Conservation (phyloP, 2,888 invertebrate genomes). For the Ligdia adustata region DNA sequence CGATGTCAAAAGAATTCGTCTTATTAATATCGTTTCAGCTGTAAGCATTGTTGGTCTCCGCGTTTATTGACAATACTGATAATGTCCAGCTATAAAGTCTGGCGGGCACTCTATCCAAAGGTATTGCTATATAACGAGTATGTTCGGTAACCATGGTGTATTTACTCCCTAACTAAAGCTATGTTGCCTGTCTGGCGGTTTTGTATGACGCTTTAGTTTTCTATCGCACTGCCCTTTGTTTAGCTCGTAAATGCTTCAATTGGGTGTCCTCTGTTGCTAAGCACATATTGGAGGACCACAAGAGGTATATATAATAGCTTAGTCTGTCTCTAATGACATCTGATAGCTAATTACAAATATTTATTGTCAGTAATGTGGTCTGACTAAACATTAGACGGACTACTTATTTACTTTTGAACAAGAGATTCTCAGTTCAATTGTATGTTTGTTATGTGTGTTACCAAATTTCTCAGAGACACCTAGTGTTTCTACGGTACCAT, state of each 20-base stretch:
- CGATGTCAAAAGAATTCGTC: background rate
- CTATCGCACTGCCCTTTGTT: background rate
- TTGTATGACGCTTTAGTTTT: background rate
- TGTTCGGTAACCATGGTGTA: background rate
- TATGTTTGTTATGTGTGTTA: background rate
- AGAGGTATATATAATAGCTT: background rate
- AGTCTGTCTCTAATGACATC: too few species aligned
- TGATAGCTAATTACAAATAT: too few species aligned
- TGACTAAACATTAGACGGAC: too few species aligned
- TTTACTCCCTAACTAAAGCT: background rate
- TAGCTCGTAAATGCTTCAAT: background rate
- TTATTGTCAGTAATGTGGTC: too few species aligned
- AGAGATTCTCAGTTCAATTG: too few species aligned
- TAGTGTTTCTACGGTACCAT: background rate
- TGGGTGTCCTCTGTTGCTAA: background rate
- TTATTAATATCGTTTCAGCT: background rate
- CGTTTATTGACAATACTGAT: too few species aligned
- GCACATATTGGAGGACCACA: background rate
- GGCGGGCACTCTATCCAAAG: background rate
- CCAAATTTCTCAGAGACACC: background rate
- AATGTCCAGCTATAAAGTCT: background rate
- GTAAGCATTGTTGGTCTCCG: too few species aligned
- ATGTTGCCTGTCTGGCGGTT: slow-evolving; percentile 7
- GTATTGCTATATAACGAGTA: background rate
- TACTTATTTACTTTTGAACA: too few species aligned